Evolutionary conservation across 2,888 invertebrate species (phyloP).

Genomic region (Melanargia galathea): DNA sequence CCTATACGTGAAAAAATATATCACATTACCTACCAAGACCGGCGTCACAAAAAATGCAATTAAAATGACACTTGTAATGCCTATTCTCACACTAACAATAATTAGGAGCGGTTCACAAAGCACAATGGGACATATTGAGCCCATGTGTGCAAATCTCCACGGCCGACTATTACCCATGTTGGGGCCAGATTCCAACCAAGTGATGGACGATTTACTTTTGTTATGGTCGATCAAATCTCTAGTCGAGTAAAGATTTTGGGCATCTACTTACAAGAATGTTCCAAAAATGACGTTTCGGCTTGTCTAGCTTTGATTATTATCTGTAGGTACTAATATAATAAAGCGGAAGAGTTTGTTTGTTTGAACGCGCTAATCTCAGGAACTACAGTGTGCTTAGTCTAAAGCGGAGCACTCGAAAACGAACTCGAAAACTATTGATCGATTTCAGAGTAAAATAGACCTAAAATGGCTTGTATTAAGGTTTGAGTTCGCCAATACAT

Average conservation of each 20-base stretch:
- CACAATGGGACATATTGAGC: slow-evolving; percentile 72
- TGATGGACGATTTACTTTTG: slow-evolving; percentile 31
- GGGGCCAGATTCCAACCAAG: slow-evolving; percentile 54
- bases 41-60: slow-evolving; percentile 24
- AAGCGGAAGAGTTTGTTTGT: too few relatives aligned
- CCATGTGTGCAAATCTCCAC: slow-evolving; percentile 76
- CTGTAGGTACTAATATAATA: too few relatives aligned
- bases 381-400: too few relatives aligned
- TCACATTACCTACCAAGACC: neutral
- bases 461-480: too few relatives aligned
- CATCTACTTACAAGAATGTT: too few relatives aligned
- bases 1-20: neutral
- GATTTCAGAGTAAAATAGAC: too few relatives aligned
- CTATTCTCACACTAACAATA: slow-evolving; percentile 61
- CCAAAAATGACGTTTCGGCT: too few relatives aligned
- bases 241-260: neutral
- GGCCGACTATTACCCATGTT: slow-evolving; percentile 63
- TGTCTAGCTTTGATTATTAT: too few relatives aligned
- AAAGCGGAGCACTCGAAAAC: too few relatives aligned
- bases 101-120: slow-evolving; percentile 61
- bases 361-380: too few relatives aligned
- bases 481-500: too few relatives aligned
- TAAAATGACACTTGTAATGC: slow-evolving; percentile 44
- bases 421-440: too few relatives aligned
- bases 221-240: neutral